Base-by-base conservation (phyloP, 2,113 vertebrate species). In the Nibea albiflora region DNA sequence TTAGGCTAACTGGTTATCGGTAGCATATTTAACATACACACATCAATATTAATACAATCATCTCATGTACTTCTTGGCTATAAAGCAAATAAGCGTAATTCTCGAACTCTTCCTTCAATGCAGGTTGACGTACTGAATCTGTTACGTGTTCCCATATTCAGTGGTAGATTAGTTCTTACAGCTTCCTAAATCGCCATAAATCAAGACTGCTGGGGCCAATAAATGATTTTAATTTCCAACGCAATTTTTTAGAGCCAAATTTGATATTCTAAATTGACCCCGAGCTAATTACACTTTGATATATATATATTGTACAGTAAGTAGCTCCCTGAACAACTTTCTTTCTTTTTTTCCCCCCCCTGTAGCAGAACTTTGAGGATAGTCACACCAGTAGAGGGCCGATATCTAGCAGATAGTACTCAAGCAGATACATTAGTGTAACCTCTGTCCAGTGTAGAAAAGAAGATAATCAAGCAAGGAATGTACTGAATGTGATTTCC, bases 401-500 rank as follows among this genome's bases (percentile, higher is more conserved):
- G 57, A 19, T 24, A 20, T 39, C 52, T 69, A 54, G 54, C 35
- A 83, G 35, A 39, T 39, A 39, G 7, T 78, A 44, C 57, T 20
- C 58, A 76, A 76, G 54, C 73, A 79, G 35, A 85, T 61, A 61
- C 42, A 75, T 80, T 62, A 70, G 35, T 78, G 42, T 11, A 61
- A 46, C 52, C 49, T 49, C 52, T 26, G 58, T 22, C 50, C 31
- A 61, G 53, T 74, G 66, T 2, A 39, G 65, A 76, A 61, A 28
- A 58, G 31, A 11, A 53, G 50, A 26, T 62, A 3, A 54, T 80
- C 78, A 28, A 54, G 39, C 14, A 46, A 81, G 78, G 86, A 90
- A 90, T 90, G 89, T 70, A 57, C 82, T 63, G 82, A 84, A 84
- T 81, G 75, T 65, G 58, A 84, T 89, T 85, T 76, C 31, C 76